These are phyloP conservation scores for Tipula unca DNA, from an alignment of 2,888 invertebrate genomes.

Conservation along the genomic window DNA sequence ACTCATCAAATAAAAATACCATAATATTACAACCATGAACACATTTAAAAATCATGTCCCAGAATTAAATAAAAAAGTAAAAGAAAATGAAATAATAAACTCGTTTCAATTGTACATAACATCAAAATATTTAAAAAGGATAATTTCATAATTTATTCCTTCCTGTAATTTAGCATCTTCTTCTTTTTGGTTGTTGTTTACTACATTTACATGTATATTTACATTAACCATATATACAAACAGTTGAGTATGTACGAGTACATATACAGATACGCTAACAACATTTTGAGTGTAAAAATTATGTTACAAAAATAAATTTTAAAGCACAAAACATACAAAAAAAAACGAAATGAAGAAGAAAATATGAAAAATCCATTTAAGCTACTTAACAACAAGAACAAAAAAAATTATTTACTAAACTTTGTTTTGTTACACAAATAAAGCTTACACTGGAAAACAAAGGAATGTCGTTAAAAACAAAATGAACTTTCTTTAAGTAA, in stretches of 20 bases:
- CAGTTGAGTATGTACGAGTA: not conserved
- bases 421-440: not conserved
- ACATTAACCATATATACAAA: not conserved
- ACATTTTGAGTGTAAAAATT: not conserved
- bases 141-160: not conserved
- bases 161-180: not conserved
- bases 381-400: not conserved
- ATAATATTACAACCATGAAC: too few species aligned
- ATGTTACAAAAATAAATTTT: not conserved
- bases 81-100: not conserved
- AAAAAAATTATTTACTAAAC: not conserved
- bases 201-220: not conserved
- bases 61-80: too few species aligned
- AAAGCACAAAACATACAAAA: not conserved
- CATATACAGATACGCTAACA: not conserved
- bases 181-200: not conserved
- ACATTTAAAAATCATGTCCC: too few species aligned
- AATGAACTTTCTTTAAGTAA: not conserved
- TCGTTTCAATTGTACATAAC: not conserved
- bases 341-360: not conserved
- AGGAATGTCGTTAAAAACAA: not conserved
- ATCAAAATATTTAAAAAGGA: not conserved
- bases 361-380: slow-evolving; percentile 8
- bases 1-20: too few species aligned
- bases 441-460: not conserved